Base-by-base conservation (phyloP, 2,113 vertebrate species). In the Bagarius yarrelli region DNA sequence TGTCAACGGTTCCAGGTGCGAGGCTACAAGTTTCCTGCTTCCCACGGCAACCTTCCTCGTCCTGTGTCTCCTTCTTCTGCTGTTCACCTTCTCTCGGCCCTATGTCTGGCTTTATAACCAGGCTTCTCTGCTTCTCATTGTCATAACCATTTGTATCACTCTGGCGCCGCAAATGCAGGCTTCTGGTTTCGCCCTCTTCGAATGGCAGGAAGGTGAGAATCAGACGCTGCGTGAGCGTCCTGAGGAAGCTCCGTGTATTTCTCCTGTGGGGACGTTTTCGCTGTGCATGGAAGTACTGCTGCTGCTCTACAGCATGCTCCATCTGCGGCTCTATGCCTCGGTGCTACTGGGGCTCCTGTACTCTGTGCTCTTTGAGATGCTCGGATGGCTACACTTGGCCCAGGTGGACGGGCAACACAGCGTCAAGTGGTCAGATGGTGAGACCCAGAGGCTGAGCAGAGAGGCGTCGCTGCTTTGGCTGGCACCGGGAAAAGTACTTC, bases 301-400 rank as follows among this genome's bases (percentile, higher is more conserved):
- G 86, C 88, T 99, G 89, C 92, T 98, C 44, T 99, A 99, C 92
- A 96, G 96, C 0, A 95, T 98, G 87, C 96, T 98, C 90, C 98
- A 97, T 86, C 92, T 99, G 78, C 96, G 96, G 30, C 89, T 99
- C 69, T 98, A 99, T 85, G 93, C 95, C 88, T 97, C 96, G 5
- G 93, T 98, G 85, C 91, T 95, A 61, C 92, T 98, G 86, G 97
- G 98, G 0, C 90, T 98, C 55, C 88, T 92, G 1, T 99, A 98
- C 83, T 99, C 98, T 0, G 87, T 96, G 56, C 93, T 98, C 66
- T 99, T 97, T 0, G 96, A 99, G 90, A 92, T 93, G 27, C 91
- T 99, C 4, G 95, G 95, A 36, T 97, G 95, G 91, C 91, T 93
- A 18, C 95, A 95, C 44, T 88, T 94, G 14, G 91, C 91, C 0